phyloP scores from a whole-genome alignment of 2,113 vertebrate genomes.

The Lagopus muta region DNA sequence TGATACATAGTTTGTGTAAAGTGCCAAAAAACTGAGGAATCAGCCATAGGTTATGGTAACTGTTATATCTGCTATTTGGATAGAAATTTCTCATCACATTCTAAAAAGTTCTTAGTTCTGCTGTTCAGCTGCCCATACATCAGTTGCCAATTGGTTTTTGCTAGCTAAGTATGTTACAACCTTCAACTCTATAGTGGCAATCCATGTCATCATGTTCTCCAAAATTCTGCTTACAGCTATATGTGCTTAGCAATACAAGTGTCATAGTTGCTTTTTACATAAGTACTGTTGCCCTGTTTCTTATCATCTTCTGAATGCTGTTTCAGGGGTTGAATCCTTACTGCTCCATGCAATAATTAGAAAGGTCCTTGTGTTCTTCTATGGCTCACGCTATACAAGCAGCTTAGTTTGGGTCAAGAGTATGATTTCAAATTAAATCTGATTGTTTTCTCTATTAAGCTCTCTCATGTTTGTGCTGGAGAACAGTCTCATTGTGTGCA shows the following conservation, averaged over 20 bases:
- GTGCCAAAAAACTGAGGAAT: not conserved
- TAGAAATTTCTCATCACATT: not conserved
- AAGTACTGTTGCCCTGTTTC: not conserved
- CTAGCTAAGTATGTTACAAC: not conserved
- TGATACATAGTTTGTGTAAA: not conserved
- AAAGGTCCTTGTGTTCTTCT: not conserved
- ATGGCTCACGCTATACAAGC: not conserved
- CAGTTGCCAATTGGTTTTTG: not conserved
- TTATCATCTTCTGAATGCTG: not conserved
- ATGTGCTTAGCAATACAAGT: not conserved
- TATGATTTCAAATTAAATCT: not conserved
- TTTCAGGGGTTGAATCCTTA: not conserved
- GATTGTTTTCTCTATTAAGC: not conserved
- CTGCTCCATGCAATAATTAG: not conserved
- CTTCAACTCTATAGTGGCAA: not conserved
- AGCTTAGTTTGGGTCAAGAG: not conserved
- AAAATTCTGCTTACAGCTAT: not conserved
- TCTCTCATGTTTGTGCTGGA: not conserved
- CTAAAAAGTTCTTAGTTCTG: not conserved
- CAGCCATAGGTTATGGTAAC: not conserved
- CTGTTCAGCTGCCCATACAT: not conserved
- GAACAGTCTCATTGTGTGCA: not conserved
- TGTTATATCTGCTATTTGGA: not conserved
- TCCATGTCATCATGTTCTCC: not conserved
- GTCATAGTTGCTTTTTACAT: not conserved